Conservation (phyloP, 2,113 vertebrate genomes). For the Chamaetylas fuelleborni region DNA sequence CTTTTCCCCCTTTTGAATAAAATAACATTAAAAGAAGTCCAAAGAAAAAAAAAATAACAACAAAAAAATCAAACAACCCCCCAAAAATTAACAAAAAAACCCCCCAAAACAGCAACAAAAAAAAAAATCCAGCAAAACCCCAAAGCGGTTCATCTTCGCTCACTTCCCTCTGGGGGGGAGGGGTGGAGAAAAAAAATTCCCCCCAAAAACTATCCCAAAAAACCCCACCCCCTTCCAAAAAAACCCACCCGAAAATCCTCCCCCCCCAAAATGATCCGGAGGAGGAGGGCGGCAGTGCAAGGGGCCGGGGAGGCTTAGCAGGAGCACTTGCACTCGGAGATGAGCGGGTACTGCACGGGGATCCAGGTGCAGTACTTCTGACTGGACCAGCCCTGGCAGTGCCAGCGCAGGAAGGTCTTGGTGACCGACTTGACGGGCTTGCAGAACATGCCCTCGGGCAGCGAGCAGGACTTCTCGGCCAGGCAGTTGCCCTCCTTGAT, state of each 20-base stretch:
- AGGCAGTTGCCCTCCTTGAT: slow-evolving; percentile 91
- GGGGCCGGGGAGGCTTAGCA: slow-evolving; percentile 80
- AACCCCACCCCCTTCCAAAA: background rate
- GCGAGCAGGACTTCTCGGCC: slow-evolving; percentile 87
- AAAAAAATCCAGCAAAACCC: background rate
- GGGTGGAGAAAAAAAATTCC: background rate
- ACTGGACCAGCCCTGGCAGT: slow-evolving; percentile 90
- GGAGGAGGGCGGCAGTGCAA: slow-evolving; percentile 75
- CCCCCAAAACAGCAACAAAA: background rate
- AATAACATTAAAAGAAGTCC: slow-evolving; percentile 66
- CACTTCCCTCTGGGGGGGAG: background rate
- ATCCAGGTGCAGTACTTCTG: slow-evolving; percentile 95
- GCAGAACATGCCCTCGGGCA: slow-evolving; percentile 93
- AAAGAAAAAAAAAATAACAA: background rate
- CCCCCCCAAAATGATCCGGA: background rate
- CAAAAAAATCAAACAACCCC: background rate
- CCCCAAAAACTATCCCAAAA: background rate
- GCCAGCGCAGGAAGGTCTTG: slow-evolving; percentile 91
- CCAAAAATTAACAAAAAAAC: background rate
- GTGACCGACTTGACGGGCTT: slow-evolving; percentile 87
- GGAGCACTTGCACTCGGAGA: slow-evolving; percentile 94
- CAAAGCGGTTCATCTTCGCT: background rate
- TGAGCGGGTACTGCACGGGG: slow-evolving; percentile 91
- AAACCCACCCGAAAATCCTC: background rate
- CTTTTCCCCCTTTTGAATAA: slow-evolving; percentile 65